Evolutionary conservation across 37 sponge, comb jelly and placozoan genomes (phyloP).

Genomic region (Beroe forskalii): DNA sequence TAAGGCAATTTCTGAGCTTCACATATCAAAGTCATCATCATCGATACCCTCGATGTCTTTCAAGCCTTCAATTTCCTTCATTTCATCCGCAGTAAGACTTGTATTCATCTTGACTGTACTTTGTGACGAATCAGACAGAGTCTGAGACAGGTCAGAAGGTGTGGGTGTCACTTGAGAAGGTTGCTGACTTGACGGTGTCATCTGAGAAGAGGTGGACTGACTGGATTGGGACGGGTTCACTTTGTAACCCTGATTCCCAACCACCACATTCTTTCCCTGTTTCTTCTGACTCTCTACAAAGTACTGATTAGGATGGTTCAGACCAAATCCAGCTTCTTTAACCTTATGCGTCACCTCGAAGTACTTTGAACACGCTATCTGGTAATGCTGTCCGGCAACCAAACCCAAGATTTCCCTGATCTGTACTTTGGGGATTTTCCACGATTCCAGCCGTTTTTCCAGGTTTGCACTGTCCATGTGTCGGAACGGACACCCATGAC

Average conservation of each 20-base stretch:
- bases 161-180: background rate
- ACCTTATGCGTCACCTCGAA: slow-evolving; percentile 71
- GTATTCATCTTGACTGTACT: background rate
- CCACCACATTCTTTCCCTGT: background rate
- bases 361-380: slow-evolving; percentile 91
- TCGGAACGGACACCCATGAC: slow-evolving; percentile 91
- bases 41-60: background rate
- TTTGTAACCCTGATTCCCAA: slow-evolving; percentile 21
- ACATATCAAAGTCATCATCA: background rate
- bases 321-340: slow-evolving; percentile 68
- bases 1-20: no score
- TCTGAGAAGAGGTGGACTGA: background rate
- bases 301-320: slow-evolving; percentile 89
- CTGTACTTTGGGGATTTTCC: slow-evolving; percentile 54
- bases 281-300: slow-evolving; percentile 74
- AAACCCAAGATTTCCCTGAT: slow-evolving; percentile 69
- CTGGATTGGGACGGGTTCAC: background rate
- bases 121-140: background rate
- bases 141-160: no score
- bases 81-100: background rate
- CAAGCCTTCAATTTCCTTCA: background rate
- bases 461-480: slow-evolving; percentile 80
- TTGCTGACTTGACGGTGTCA: background rate
- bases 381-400: slow-evolving; percentile 78
- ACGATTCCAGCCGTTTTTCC: slow-evolving; percentile 66